These are phyloP conservation scores for Xestia c-nigrum DNA, from an alignment of 2,888 invertebrate species.

Conservation along the genomic window DNA sequence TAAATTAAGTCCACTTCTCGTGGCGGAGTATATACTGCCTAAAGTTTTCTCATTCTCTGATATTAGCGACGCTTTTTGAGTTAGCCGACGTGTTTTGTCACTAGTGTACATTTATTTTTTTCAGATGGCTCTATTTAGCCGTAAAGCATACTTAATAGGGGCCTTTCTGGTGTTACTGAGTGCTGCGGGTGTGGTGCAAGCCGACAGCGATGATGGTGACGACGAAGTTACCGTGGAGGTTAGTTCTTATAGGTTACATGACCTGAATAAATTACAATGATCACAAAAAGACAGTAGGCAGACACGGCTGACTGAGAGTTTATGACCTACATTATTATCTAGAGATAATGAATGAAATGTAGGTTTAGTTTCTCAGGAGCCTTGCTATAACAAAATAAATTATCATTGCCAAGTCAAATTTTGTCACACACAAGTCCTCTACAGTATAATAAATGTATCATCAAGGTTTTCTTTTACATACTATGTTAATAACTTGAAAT, in stretches of 20 bases:
- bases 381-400: slow-evolving; percentile 24
- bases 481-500: neutral
- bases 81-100: slow-evolving; percentile 56
- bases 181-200: slow-evolving; percentile 68
- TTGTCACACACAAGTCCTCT: neutral
- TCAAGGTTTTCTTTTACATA: neutral
- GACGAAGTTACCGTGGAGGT: slow-evolving; percentile 86
- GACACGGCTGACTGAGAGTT: slow-evolving; percentile 1
- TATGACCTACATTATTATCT: slow-evolving; percentile 58
- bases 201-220: slow-evolving; percentile 76
- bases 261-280: slow-evolving; percentile 67
- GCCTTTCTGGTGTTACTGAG: slow-evolving; percentile 78
- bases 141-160: slow-evolving; percentile 75
- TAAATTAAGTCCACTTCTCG: slow-evolving; percentile 61
- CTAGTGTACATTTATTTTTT: slow-evolving; percentile 66
- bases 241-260: slow-evolving; percentile 77
- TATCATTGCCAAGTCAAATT: slow-evolving; percentile 11
- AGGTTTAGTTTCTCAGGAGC: slow-evolving; percentile 5
- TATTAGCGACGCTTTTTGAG: slow-evolving; percentile 35
- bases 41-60: slow-evolving; percentile 33
- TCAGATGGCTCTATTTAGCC: slow-evolving; percentile 85
- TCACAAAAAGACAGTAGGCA: slow-evolving; percentile 12
- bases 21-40: slow-evolving; percentile 41
- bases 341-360: slow-evolving; percentile 46
- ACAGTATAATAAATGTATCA: neutral